Evolutionary conservation across 2,113 vertebrate species (phyloP), one percentile per base, ranked within the genome.

Genomic region (Zosterops hypoxanthus): DNA sequence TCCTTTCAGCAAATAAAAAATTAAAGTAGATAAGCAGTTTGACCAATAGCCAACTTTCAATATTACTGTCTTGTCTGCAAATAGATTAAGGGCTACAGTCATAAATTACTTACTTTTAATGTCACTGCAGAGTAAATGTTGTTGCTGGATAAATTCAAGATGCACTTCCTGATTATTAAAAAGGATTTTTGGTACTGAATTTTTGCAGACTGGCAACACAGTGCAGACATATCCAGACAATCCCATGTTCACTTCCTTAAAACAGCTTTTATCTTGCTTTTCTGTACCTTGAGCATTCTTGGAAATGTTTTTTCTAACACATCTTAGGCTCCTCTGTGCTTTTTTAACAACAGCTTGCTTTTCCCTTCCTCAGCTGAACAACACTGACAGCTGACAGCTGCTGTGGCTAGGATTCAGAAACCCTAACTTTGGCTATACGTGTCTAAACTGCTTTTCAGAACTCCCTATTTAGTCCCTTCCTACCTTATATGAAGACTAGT

Each of bases 91-190:
- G 55, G 34, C 36, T 75, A 59, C 16, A 81, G 52, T 63, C 18
- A 46, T 59, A 92, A 88, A 80, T 88, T 65, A 82, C 28, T 70
- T 88, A 68, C 47, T 93, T 88, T 88, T 88, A 82, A 73, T 49
- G 47, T 55, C 68, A 69, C 47, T 61, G 42, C 50, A 86, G 63
- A 55, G 39, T 34, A 59, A 91, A 76, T 76, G 36, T 46, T 87
- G 50, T 73, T 81, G 41, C 57, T 85, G 57, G 73, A 24, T 90
- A 81, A 81, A 70, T 19, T 29, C 53, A 82, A 60, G 41, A 85
- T n/a, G 11, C 2, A 1, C 36, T 53, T 85, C 61, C 19, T 65
- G 61, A 77, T 69, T 69, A 94, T 76, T 87, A 65, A 53, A 92
- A 82, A 91, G 28, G 36, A 61, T 39, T 79, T 93, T 79, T 72